phyloP scores from a whole-genome alignment of 2,888 invertebrate species.

The Orgyia antiqua region DNA sequence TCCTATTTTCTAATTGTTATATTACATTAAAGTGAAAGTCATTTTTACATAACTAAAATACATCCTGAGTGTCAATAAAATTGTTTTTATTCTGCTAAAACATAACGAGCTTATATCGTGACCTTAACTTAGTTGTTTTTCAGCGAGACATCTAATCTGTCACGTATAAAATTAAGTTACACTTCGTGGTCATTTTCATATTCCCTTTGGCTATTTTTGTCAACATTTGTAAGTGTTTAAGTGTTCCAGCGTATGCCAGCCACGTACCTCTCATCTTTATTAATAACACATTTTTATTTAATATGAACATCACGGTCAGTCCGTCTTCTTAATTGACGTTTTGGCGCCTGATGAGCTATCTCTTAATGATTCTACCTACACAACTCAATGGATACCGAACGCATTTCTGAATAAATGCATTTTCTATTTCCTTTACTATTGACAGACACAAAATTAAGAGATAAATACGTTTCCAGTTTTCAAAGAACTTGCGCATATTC shows the following conservation, averaged over 20 bases:
- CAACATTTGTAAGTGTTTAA: conserved; percentile 51
- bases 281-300: conserved; percentile 49
- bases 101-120: no score
- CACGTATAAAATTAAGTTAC: conserved; percentile 50
- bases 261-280: conserved; percentile 57
- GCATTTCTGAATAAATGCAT: conserved; percentile 6
- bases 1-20: no score
- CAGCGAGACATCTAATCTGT: conserved; percentile 24
- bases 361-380: conserved; percentile 31
- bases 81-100: no score
- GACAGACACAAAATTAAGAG: no score
- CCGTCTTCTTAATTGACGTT: conserved; percentile 45
- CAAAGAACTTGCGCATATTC: no score
- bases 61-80: no score
- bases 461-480: no score
- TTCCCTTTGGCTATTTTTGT: conserved; percentile 34
- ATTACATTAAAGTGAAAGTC: no score
- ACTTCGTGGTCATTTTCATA: conserved; percentile 36
- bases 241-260: conserved; percentile 42
- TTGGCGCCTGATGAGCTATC: conserved; percentile 39
- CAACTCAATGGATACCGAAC: conserved; percentile 6
- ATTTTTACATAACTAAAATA: no score
- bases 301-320: conserved; percentile 41
- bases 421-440: no score
- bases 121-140: conserved; percentile 15